Percentiles rank a stretch among this genome's conserved stretches.
These are phyloP conservation scores for Pseudomugil tenellus DNA, from an alignment of 2,797 vertebrate species.

Conservation along the genomic window DNA sequence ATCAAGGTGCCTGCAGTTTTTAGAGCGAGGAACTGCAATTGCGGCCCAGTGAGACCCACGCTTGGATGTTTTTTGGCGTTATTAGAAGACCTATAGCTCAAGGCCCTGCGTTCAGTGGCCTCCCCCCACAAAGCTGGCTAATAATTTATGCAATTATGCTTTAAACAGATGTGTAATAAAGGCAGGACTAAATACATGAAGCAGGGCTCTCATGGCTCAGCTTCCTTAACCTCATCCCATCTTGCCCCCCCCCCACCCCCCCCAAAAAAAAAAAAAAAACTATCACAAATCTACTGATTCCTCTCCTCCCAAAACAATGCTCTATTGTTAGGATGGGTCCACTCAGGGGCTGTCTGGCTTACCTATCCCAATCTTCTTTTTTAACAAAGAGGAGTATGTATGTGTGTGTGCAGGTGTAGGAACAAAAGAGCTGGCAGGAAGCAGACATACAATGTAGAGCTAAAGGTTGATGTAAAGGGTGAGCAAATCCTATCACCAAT, in stretches of 20 bases:
- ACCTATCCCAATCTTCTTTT: constrained; percentile 54
- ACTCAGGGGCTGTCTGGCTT: constrained; percentile 40
- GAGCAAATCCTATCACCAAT: constrained; percentile 26
- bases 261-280: neutral
- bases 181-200: constrained; percentile 36
- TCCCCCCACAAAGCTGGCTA: constrained; percentile 20
- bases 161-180: constrained; percentile 34
- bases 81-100: constrained; percentile 31
- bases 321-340: constrained; percentile 62
- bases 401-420: constrained; percentile 53
- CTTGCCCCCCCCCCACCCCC: no score
- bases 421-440: constrained; percentile 60
- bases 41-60: constrained; percentile 27
- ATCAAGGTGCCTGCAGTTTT: constrained; percentile 55
- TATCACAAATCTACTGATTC: constrained; percentile 28
- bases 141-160: constrained; percentile 30
- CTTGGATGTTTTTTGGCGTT: constrained; percentile 41
- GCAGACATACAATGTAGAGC: constrained; percentile 44
- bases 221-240: constrained; percentile 19
- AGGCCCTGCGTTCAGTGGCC: constrained; percentile 15
- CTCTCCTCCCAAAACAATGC: constrained; percentile 66
- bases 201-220: constrained; percentile 46
- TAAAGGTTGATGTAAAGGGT: constrained; percentile 47
- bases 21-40: constrained; percentile 30
- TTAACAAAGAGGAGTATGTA: constrained; percentile 51